Base-by-base conservation (phyloP, 2,797 vertebrate genomes). In the Pithecia hirsuta region DNA sequence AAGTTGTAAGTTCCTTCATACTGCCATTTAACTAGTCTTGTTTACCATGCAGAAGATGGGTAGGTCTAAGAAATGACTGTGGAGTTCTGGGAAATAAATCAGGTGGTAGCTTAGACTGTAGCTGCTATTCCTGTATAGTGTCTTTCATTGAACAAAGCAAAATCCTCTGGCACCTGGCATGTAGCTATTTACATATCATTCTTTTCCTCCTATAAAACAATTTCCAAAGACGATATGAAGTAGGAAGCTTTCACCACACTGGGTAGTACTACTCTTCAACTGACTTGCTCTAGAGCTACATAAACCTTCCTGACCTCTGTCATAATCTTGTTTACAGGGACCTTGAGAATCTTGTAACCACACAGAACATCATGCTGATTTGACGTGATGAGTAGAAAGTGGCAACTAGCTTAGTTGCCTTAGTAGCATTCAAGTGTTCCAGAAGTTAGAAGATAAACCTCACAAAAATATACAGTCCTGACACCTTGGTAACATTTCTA, bases 31-130 rank as follows among this genome's bases (percentile, higher is more conserved):
- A 86, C 50, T 93, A 64, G 5, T 28, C 13, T 55, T 52, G 79
- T 75, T 83, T 39, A 55, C 48, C 70, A 41, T 79, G 59, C 13
- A 87, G 22, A 93, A 96, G 14, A 33, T 55, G 11, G 11, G 64
- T 80, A 48, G 12, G 72, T 70, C 59, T 90, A 4, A 5, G 8
- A 92, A 64, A 26, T 57, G 6, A 74, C 33, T 55, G 3, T n/a
- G 5, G 10, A 85, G 88, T 76, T 33, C 17, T 26, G 85, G 74
- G 79, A 93, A 96, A 89, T 82, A 93, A 89, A 89, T 64, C 88
- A 92, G 61, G 13, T 39, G 24, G 20, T 93, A 67, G 19, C 14
- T 96, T 22, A 89, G 46, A 81, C 50, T 78, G 48, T 2, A 91
- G 22, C 59, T 91, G 33, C 48, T 93, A 30, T 82, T 93, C 20